Conservation (phyloP, 1,140 invertebrate genomes). For the Trachymyrmex cornetzi region DNA sequence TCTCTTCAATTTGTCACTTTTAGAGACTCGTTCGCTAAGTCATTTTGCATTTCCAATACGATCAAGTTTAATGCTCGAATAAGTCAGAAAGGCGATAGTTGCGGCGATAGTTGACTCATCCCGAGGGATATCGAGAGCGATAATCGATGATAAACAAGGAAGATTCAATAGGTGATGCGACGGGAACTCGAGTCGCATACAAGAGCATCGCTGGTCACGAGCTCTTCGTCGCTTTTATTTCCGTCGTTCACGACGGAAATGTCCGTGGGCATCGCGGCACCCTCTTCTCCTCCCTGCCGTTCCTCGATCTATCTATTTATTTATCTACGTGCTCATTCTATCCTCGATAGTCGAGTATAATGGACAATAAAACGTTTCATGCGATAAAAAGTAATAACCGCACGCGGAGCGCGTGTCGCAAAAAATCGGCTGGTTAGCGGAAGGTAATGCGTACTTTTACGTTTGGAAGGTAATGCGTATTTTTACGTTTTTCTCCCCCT, state of each 20-base stretch:
- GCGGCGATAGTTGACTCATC: neutral
- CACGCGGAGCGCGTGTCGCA: slow-evolving; percentile 16
- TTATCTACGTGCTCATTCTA: slow-evolving; percentile 24
- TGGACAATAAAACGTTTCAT: slow-evolving; percentile 44
- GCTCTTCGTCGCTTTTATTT: slow-evolving; percentile 35
- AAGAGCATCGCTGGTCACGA: neutral
- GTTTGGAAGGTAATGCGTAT: slow-evolving; percentile 17
- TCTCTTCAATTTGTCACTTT: neutral
- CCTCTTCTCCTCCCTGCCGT: neutral
- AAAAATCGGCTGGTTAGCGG: slow-evolving; percentile 35
- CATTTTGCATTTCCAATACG: neutral
- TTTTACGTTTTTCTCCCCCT: neutral
- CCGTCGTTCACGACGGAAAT: slow-evolving; percentile 34
- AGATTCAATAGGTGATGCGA: slow-evolving; percentile 16
- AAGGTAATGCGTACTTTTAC: slow-evolving; percentile 27
- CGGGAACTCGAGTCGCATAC: neutral
- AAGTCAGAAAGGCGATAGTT: neutral
- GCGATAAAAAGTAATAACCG: slow-evolving; percentile 49
- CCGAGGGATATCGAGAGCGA: neutral
- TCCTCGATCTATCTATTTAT: slow-evolving; percentile 35
- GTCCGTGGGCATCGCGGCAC: neutral
- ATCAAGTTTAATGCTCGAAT: neutral
- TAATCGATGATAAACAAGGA: slow-evolving; percentile 23
- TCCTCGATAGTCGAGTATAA: slow-evolving; percentile 1
- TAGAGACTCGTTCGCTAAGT: neutral